Evolutionary conservation across 2,113 vertebrate genomes (phyloP).

Genomic region (Probosciger aterrimus): DNA sequence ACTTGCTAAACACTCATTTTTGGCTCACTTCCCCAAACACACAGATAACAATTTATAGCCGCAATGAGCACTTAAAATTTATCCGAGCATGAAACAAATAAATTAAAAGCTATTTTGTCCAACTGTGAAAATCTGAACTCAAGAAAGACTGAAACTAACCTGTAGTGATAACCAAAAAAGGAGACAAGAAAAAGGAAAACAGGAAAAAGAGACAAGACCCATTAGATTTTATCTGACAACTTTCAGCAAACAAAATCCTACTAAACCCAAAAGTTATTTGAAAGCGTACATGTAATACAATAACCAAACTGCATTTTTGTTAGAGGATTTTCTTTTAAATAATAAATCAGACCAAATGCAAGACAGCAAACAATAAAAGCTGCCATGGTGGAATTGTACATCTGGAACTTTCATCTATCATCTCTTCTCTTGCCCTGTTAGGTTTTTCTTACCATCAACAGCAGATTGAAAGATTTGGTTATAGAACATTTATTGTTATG

Average conservation of each 20-base stretch:
- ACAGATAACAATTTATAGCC: not conserved
- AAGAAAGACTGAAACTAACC: not conserved
- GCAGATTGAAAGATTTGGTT: not conserved
- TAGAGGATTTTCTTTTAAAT: not conserved
- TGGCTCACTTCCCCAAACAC: not conserved
- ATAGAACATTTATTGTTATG: not conserved
- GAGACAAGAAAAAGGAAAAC: not conserved
- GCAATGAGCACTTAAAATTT: not conserved
- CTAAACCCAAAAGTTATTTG: not conserved
- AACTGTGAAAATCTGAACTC: not conserved
- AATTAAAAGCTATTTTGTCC: not conserved
- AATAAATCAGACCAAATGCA: not conserved
- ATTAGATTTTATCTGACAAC: not conserved
- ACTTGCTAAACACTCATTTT: not conserved
- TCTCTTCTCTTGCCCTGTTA: not conserved
- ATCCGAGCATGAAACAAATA: conserved; percentile 2
- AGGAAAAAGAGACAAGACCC: not conserved
- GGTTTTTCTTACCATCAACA: not conserved
- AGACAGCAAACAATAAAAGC: not conserved
- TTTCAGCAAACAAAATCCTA: not conserved
- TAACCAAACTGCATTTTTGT: not conserved
- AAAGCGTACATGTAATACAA: not conserved
- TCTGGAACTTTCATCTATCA: not conserved
- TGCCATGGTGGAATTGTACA: not conserved
- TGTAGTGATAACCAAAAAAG: not conserved